Conservation (phyloP, 2,113 vertebrate species). For the Elaphurus davidianus region DNA sequence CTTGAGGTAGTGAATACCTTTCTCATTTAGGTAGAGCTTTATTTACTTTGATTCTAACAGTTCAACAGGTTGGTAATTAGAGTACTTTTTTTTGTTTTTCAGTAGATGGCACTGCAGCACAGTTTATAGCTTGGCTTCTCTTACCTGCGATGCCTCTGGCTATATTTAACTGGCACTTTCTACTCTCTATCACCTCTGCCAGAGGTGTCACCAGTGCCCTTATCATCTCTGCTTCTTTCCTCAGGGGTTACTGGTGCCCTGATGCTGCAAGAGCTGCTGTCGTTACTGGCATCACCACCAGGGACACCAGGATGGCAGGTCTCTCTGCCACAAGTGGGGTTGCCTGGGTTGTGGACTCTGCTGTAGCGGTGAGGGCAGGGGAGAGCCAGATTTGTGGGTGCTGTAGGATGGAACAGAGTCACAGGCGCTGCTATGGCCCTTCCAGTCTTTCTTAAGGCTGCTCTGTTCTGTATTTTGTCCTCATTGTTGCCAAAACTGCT, state of each 20-base stretch:
- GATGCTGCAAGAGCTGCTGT: neutral
- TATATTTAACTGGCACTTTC: neutral
- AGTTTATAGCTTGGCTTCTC: neutral
- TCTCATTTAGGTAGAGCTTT: neutral
- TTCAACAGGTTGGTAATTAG: neutral
- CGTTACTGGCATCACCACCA: neutral
- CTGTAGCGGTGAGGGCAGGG: neutral
- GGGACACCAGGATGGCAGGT: neutral
- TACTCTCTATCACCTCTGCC: neutral
- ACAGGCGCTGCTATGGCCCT: neutral
- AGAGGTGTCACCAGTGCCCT: neutral
- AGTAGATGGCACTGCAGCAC: neutral
- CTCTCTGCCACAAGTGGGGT: neutral
- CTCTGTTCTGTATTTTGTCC: neutral
- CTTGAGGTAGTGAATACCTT: neutral
- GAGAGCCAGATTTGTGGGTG: neutral
- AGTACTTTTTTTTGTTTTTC: neutral
- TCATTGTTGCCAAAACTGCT: neutral
- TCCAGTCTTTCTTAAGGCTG: no score
- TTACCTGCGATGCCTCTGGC: neutral
- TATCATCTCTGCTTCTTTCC: neutral
- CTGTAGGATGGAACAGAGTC: neutral
- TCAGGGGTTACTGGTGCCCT: no score
- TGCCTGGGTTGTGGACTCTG: neutral
- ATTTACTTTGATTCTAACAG: neutral